Percentiles rank a stretch among this genome's conserved stretches.
Evolutionary conservation across 2,888 invertebrate genomes (phyloP).

Genomic region (Idaea biselata): DNA sequence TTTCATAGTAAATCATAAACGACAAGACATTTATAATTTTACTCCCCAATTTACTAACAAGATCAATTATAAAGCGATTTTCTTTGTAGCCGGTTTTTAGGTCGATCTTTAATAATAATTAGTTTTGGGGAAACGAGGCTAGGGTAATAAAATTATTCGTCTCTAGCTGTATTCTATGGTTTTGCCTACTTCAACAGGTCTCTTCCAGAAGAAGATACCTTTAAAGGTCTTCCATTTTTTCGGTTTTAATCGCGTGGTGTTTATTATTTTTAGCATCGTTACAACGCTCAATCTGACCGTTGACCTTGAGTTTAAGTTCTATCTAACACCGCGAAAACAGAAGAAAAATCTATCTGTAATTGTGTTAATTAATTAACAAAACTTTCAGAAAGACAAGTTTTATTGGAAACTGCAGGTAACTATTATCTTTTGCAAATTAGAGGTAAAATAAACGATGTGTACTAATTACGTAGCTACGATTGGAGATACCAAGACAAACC

Average conservation of each 20-base stretch:
- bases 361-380: not conserved
- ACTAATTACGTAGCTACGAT: too few relatives aligned
- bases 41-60: not conserved
- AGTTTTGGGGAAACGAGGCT: not conserved
- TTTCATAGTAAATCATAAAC: conserved; percentile 12
- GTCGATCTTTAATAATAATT: not conserved
- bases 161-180: not conserved
- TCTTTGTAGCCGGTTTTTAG: not conserved
- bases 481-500: too few relatives aligned
- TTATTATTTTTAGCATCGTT: not conserved
- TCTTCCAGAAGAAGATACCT: too few relatives aligned
- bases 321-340: too few relatives aligned
- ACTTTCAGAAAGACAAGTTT: not conserved
- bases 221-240: too few relatives aligned
- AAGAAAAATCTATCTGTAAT: not conserved
- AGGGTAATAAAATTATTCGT: not conserved
- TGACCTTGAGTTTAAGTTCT: too few relatives aligned
- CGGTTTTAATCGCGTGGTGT: too few relatives aligned
- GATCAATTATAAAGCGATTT: not conserved
- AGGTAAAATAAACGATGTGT: not conserved
- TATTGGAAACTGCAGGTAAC: not conserved
- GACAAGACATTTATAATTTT: conserved; percentile 14
- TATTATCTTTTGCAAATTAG: not conserved
- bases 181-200: not conserved
- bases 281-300: too few relatives aligned